A percentile compares a stretch with the other conserved stretches of the same genome.
Conservation (phyloP, 1,140 invertebrate species). For the Halesus radiatus region DNA sequence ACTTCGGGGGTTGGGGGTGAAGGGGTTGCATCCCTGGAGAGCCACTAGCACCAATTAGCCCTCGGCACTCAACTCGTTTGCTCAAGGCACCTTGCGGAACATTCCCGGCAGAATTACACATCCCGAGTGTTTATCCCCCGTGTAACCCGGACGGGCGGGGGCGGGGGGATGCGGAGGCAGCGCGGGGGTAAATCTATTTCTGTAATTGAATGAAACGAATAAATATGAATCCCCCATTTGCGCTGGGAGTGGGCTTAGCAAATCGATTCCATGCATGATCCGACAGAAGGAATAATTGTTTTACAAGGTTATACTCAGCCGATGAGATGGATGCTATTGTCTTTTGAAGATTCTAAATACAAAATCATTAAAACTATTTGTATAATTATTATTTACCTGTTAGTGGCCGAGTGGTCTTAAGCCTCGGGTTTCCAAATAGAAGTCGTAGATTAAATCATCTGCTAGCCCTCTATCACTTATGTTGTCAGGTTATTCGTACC, state of each 20-base stretch:
- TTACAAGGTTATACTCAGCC: too few relatives aligned
- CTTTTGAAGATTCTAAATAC: too few relatives aligned
- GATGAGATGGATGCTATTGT: too few relatives aligned
- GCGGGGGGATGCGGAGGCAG: neutral
- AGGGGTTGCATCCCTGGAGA: slow-evolving; percentile 43
- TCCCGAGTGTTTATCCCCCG: neutral
- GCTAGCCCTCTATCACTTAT: too few relatives aligned
- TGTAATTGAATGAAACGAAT: slow-evolving; percentile 37
- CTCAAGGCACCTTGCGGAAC: slow-evolving; percentile 9
- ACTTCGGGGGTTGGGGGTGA: neutral
- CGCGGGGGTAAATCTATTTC: slow-evolving; percentile 5
- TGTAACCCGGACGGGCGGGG: too few relatives aligned
- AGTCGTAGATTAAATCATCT: too few relatives aligned
- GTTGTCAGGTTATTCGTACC: too few relatives aligned
- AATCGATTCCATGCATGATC: neutral
- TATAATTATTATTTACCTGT: too few relatives aligned
- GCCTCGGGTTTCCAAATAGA: too few relatives aligned
- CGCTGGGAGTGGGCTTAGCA: neutral
- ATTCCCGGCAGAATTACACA: slow-evolving; percentile 3
- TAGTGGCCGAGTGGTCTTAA: too few relatives aligned
- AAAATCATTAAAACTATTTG: too few relatives aligned
- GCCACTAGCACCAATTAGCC: slow-evolving; percentile 51
- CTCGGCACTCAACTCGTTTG: slow-evolving; percentile 4
- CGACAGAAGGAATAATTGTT: too few relatives aligned
- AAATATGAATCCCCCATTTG: slow-evolving; percentile 10